A percentile compares a stretch with the other conserved stretches of the same genome.
These are phyloP conservation scores for Dinoponera quadriceps DNA, from an alignment of 1,140 invertebrate genomes.

Conservation along the genomic window DNA sequence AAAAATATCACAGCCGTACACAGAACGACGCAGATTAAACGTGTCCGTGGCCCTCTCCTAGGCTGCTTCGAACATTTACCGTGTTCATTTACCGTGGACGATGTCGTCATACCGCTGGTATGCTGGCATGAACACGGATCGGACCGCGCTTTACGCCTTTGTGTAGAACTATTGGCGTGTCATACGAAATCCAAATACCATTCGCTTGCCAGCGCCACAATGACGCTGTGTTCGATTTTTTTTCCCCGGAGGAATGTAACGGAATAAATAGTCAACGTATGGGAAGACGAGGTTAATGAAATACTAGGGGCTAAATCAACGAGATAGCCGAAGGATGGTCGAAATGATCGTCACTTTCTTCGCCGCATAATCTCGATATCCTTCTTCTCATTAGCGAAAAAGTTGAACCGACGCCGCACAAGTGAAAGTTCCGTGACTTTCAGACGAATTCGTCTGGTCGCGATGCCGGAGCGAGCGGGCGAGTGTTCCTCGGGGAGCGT, in stretches of 20 bases:
- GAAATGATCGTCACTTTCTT: slow-evolving; percentile 22
- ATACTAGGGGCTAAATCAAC: no score
- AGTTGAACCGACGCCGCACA: not conserved
- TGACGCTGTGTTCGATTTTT: no score
- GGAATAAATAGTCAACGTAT: no score
- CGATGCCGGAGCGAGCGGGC: not conserved
- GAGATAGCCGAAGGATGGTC: no score
- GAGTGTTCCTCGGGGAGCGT: slow-evolving; percentile 3
- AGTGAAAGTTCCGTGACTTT: slow-evolving; percentile 48
- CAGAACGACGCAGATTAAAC: slow-evolving; percentile 24
- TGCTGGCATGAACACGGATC: not conserved
- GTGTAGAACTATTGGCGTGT: not conserved
- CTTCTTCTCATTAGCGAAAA: slow-evolving; percentile 29
- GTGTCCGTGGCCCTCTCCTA: slow-evolving; percentile 37
- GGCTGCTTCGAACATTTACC: slow-evolving; percentile 27
- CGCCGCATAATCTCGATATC: slow-evolving; percentile 7
- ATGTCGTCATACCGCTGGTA: slow-evolving; percentile 9
- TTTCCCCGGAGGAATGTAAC: no score
- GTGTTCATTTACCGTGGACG: slow-evolving; percentile 51
- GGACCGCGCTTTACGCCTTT: slow-evolving; percentile 3
- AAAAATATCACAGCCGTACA: slow-evolving; percentile 13
- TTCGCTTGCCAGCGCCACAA: no score
- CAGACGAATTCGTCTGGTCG: slow-evolving; percentile 18
- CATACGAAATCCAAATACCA: no score
- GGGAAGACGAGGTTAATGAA: no score